Base-by-base conservation (phyloP, 2,888 invertebrate genomes). In the Harpagoxenus sublaevis region DNA sequence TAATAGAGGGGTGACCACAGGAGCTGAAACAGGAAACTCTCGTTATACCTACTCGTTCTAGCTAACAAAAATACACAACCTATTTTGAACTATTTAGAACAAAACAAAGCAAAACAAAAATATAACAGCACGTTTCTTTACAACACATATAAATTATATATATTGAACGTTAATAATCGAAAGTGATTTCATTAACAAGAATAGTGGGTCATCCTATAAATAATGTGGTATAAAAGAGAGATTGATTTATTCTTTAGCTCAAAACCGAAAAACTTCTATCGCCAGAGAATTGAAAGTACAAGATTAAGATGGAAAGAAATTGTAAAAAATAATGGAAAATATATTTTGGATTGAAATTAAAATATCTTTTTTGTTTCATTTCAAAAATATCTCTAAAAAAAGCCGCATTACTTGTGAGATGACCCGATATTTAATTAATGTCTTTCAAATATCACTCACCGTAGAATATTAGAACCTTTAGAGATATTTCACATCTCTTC, bases 1-100 rank as follows among this genome's bases (percentile, higher is more conserved):
- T 68, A 77, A 77, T 83, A 66, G 28, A 53, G 15, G n/a, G 23
- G n/a, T 42, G 53, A 74, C 53, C 39, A 31, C 15, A 18, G 28
- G 0, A 15, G 4, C 10, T 18, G 55, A 78, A 68, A 55, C 18
- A 42, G 28, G 12, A 78, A 55, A 55, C 28, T 23, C 23, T 23
- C 23, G 23, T 23, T 23, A 23, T 23, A 23, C 23, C 23, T 23
- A 23, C 23, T 68, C 23, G 42, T 66, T 68, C 55, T 15, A 10
- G 8, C 3, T 15, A 23, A 39, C 28, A 39, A 77, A 63, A 53
- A 51, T 39, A 63, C 35, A 18, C 63, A 28, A 35, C 23, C 4
- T 15, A 42, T 9, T 65, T 77, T 66, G 53, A 5, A 5, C 10
- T 15, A 31, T 48, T 62, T n/a, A 31, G 6, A 23, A 23, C 2